Percentiles rank a stretch among this genome's conserved stretches.
Evolutionary conservation across 2,113 vertebrate species (phyloP).

Genomic region (Zingel zingel): DNA sequence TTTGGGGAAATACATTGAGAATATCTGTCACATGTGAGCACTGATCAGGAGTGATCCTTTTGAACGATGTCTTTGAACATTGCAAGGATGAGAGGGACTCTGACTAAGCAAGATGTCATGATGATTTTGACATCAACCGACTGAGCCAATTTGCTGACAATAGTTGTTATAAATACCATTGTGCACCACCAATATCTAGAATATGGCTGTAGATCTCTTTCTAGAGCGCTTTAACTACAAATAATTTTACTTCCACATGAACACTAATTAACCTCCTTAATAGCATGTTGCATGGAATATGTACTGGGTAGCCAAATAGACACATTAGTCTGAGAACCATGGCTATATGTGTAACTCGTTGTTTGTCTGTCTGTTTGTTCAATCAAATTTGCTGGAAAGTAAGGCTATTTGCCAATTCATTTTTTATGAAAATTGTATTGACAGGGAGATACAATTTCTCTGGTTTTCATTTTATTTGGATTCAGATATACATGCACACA

Average conservation of each 20-base stretch:
- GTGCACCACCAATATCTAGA: background rate
- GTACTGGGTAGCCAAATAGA: background rate
- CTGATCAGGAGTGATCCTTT: background rate
- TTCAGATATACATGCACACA: background rate
- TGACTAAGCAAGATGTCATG: constrained; percentile 20
- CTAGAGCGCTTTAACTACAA: background rate
- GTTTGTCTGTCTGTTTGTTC: background rate
- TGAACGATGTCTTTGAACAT: constrained; percentile 27
- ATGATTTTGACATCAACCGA: constrained; percentile 21
- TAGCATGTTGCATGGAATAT: background rate
- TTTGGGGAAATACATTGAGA: background rate
- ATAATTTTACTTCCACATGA: background rate
- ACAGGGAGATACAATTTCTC: background rate
- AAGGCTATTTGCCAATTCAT: background rate
- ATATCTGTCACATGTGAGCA: background rate
- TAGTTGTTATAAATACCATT: background rate
- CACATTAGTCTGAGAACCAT: background rate
- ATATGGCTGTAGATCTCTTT: background rate
- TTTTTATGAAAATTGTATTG: background rate
- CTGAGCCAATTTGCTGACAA: background rate
- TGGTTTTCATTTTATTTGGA: background rate
- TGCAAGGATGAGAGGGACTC: constrained; percentile 8
- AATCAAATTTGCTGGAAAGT: background rate
- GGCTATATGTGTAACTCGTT: background rate
- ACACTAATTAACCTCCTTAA: background rate